These are phyloP conservation scores for Protophormia terraenovae DNA, from an alignment of 2,888 invertebrate species.

Conservation along the genomic window DNA sequence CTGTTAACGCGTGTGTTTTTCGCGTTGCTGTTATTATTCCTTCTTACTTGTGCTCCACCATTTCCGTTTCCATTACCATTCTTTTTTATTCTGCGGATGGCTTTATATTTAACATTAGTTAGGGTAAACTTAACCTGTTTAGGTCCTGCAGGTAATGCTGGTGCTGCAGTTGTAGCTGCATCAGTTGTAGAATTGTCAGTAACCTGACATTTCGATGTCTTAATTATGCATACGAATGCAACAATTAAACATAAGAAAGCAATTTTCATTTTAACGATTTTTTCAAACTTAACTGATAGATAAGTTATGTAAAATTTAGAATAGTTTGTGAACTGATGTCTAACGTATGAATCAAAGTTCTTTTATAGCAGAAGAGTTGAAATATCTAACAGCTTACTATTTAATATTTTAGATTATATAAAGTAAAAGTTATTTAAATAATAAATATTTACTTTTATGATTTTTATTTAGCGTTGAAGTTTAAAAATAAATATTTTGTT, in stretches of 20 bases:
- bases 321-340: neutral
- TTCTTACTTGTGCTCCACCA: neutral
- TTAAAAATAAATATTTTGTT: too few relatives aligned
- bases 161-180: neutral
- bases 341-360: neutral
- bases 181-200: neutral
- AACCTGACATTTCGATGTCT: neutral
- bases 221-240: neutral
- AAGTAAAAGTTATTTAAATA: too few relatives aligned
- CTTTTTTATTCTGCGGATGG: neutral
- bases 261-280: neutral
- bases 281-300: neutral
- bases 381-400: too few relatives aligned
- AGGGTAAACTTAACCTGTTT: neutral
- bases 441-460: too few relatives aligned
- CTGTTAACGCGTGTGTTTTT: neutral
- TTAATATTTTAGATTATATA: too few relatives aligned
- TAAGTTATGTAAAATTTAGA: neutral
- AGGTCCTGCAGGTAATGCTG: neutral
- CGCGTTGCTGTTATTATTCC: neutral
- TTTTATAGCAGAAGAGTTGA: neutral
- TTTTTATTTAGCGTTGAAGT: too few relatives aligned
- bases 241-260: neutral
- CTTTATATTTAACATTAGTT: neutral
- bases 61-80: neutral